Percentiles rank a stretch among this genome's conserved stretches.
These are phyloP conservation scores for Acropternis orthonyx DNA, from an alignment of 2,797 vertebrate genomes.

Conservation along the genomic window DNA sequence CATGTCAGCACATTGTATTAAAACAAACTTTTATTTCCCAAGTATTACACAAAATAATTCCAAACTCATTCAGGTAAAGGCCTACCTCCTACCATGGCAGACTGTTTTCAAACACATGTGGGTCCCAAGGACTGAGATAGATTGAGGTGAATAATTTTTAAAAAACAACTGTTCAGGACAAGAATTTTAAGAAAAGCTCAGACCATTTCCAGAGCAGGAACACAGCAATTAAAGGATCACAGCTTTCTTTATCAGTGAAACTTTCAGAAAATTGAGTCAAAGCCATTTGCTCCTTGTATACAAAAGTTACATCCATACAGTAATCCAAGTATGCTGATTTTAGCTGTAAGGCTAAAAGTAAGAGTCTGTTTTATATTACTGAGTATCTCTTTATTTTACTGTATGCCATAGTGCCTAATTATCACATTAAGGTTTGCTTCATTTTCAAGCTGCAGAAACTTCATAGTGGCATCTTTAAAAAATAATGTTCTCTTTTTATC, in stretches of 20 bases:
- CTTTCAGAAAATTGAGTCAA: not conserved
- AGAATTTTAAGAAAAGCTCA: not conserved
- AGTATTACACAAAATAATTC: not conserved
- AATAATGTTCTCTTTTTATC: not conserved
- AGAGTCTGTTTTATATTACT: not conserved
- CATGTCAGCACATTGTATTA: not conserved
- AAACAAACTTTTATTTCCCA: not conserved
- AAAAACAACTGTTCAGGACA: not conserved
- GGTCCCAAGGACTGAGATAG: not conserved
- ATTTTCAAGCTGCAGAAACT: not conserved
- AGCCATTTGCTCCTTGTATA: not conserved
- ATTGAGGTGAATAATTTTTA: not conserved
- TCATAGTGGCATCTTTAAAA: not conserved
- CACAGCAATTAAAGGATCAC: not conserved
- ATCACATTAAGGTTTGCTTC: not conserved
- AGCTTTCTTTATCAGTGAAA: not conserved
- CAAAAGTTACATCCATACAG: not conserved
- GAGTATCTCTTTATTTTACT: not conserved
- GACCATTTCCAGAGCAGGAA: not conserved
- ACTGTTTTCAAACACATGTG: not conserved
- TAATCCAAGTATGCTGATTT: not conserved
- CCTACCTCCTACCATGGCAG: not conserved
- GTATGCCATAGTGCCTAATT: not conserved
- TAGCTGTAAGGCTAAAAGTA: not conserved
- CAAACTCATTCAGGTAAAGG: not conserved